Conservation (phyloP, 2,888 invertebrate species). For the Xanthostigma xanthostigma region DNA sequence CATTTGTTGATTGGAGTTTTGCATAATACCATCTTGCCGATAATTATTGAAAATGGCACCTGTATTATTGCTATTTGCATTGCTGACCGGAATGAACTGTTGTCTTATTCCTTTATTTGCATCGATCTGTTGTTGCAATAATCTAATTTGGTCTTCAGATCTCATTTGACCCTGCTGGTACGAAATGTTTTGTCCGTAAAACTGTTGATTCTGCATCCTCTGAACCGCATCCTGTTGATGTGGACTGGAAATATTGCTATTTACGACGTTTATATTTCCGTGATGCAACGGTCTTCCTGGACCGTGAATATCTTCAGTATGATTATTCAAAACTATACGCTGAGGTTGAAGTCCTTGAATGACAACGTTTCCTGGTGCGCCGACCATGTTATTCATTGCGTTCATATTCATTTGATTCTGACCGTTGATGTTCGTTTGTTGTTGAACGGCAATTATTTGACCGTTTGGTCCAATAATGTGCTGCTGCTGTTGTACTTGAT, state of each 20-base stretch:
- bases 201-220: constrained; percentile 18
- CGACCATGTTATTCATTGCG: neutral
- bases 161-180: constrained; percentile 8
- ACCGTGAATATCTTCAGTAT: constrained; percentile 25
- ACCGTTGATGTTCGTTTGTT: constrained; percentile 14
- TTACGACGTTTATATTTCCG: constrained; percentile 5
- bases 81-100: constrained; percentile 16
- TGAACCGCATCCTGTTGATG: constrained; percentile 16
- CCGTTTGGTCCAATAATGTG: constrained; percentile 40
- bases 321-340: constrained; percentile 24
- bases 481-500: constrained; percentile 19
- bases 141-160: constrained; percentile 9
- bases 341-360: constrained; percentile 20
- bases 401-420: neutral
- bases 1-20: constrained; percentile 17
- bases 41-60: constrained; percentile 16
- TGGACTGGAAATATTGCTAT: constrained; percentile 20
- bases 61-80: constrained; percentile 35
- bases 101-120: constrained; percentile 21
- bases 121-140: constrained; percentile 22
- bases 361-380: neutral
- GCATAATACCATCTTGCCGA: constrained; percentile 1
- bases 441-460: constrained; percentile 42
- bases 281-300: constrained; percentile 24
- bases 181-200: constrained; percentile 4